Evolutionary conservation across 53 echinoderm and acorn worm species (phyloP).

Genomic region (Apostichopus leukothele): DNA sequence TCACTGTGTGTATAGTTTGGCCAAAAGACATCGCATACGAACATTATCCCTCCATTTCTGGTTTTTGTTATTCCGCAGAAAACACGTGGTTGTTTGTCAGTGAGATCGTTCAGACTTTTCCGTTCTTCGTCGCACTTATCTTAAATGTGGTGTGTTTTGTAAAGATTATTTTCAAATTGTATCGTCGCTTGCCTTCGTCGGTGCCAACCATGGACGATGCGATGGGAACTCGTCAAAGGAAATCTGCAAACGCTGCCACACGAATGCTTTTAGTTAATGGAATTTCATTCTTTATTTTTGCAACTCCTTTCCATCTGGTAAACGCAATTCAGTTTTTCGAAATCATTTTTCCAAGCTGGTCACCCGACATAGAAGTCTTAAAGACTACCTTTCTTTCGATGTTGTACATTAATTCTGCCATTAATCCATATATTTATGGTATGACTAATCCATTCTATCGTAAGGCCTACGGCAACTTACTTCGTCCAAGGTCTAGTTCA

Average conservation of each 20-base stretch:
- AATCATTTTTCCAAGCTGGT: neutral
- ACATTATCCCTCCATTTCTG: neutral
- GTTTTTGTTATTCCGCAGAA: neutral
- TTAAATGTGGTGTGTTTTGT: neutral
- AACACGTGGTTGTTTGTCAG: neutral
- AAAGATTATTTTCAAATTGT: neutral
- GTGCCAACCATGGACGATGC: no score
- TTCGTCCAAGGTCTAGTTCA: neutral
- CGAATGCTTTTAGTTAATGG: constrained; percentile 9
- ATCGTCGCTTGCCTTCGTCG: neutral
- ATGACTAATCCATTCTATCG: constrained; percentile 9
- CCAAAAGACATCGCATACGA: neutral
- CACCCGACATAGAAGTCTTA: neutral
- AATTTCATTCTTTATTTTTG: neutral
- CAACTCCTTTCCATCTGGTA: constrained; percentile 7
- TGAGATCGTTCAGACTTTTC: neutral
- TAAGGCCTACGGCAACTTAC: neutral
- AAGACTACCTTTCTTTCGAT: neutral
- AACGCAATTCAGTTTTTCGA: constrained; percentile 13
- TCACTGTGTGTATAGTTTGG: neutral
- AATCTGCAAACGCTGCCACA: constrained; percentile 5
- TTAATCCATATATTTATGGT: constrained; percentile 26
- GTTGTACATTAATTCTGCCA: neutral
- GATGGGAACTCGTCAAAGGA: neutral
- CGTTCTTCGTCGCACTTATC: neutral